Evolutionary conservation across 2,888 invertebrate species (phyloP).

Genomic region (Xylota segnis): DNA sequence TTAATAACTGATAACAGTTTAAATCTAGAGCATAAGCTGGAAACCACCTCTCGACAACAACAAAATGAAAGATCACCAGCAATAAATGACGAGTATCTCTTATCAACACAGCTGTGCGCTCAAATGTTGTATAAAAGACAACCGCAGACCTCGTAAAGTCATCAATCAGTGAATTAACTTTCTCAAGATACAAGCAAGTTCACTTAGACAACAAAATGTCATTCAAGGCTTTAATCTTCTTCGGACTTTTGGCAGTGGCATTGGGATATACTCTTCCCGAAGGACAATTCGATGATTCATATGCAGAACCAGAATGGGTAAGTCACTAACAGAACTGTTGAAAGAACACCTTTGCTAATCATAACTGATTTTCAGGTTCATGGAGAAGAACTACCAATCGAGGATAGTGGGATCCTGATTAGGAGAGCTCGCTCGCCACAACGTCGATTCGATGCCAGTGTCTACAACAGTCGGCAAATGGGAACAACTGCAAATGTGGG

Average conservation of each 20-base stretch:
- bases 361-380: neutral
- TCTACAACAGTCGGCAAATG: neutral
- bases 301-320: conserved; percentile 8
- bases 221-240: conserved; percentile 20
- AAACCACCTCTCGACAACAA: too few species aligned
- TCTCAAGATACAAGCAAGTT: conserved; percentile 1
- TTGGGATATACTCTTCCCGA: conserved; percentile 15
- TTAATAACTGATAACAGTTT: too few species aligned
- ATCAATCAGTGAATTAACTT: conserved; percentile 16
- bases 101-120: neutral
- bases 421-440: conserved; percentile 26
- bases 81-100: too few species aligned
- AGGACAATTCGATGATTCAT: neutral
- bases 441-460: neutral
- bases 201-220: neutral
- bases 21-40: too few species aligned
- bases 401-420: neutral
- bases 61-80: too few species aligned
- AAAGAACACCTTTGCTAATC: neutral
- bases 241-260: conserved; percentile 10
- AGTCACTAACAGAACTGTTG: neutral
- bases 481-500: conserved; percentile 16
- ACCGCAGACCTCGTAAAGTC: neutral
- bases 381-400: neutral
- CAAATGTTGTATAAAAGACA: conserved; percentile 13